These are phyloP conservation scores for Okapia johnstoni DNA, from an alignment of 2,113 vertebrate species.

Conservation along the genomic window DNA sequence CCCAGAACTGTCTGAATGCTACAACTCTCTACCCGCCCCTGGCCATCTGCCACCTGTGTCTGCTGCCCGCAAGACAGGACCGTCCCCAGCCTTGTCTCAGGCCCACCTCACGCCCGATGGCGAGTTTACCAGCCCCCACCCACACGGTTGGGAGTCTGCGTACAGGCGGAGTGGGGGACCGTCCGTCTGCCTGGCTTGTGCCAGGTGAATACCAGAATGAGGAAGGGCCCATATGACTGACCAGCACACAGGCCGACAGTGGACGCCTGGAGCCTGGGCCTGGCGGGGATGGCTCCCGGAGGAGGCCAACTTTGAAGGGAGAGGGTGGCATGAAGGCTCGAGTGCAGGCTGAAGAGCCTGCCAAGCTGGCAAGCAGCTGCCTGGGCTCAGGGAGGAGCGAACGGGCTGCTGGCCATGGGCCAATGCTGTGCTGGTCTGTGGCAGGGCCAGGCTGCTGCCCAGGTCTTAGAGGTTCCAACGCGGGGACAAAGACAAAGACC, in stretches of 20 bases:
- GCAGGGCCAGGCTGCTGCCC: background rate
- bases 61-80: background rate
- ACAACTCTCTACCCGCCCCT: no score
- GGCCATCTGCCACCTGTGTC: background rate
- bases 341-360: background rate
- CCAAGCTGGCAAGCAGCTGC: background rate
- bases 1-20: background rate
- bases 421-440: no score
- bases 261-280: background rate
- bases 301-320: background rate
- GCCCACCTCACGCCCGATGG: background rate
- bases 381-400: background rate
- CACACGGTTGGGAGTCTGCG: background rate
- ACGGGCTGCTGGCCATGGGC: background rate
- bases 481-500: background rate
- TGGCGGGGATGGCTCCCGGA: background rate
- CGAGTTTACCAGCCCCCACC: background rate
- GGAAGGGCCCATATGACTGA: background rate
- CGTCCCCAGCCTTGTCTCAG: background rate
- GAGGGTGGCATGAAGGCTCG: background rate
- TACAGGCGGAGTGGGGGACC: rapidly evolving
- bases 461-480: no score
- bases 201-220: background rate
- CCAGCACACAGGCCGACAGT: background rate
- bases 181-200: background rate